Evolutionary conservation across 92 coral and sea anemone genomes (phyloP).

Genomic region (Meandrina meandrites): DNA sequence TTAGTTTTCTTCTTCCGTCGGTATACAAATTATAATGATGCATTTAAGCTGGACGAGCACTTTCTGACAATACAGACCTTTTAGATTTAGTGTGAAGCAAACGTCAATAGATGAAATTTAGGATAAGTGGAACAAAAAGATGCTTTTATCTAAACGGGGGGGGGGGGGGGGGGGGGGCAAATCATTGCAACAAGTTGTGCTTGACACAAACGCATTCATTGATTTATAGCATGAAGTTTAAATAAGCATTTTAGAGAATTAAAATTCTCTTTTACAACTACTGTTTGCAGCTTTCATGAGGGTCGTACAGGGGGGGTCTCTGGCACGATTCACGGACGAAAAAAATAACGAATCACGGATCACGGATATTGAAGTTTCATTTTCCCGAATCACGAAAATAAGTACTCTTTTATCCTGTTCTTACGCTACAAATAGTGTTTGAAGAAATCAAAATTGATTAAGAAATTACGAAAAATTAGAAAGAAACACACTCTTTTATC

Average conservation of each 20-base stretch:
- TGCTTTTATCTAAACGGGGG: neutral
- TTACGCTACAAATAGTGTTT: too few species aligned
- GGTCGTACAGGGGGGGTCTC: too few species aligned
- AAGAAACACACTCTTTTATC: too few species aligned
- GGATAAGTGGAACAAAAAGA: neutral
- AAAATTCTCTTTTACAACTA: neutral
- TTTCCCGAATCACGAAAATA: too few species aligned
- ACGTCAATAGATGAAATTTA: neutral
- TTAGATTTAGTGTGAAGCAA: neutral
- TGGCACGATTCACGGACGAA: too few species aligned
- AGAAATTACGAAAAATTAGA: too few species aligned
- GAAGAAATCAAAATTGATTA: too few species aligned
- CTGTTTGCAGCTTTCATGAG: neutral
- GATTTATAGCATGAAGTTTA: neutral
- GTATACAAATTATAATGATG: neutral
- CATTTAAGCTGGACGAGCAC: neutral
- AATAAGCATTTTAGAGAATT: neutral
- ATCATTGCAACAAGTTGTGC: too few species aligned
- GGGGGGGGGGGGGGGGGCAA: too few species aligned
- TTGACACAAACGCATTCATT: neutral
- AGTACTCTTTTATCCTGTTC: too few species aligned
- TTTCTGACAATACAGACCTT: neutral
- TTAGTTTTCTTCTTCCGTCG: neutral
- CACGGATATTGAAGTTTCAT: too few species aligned
- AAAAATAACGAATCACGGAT: too few species aligned